Evolutionary conservation across 2,113 vertebrate genomes (phyloP).

Genomic region (Oryzias celebensis): DNA sequence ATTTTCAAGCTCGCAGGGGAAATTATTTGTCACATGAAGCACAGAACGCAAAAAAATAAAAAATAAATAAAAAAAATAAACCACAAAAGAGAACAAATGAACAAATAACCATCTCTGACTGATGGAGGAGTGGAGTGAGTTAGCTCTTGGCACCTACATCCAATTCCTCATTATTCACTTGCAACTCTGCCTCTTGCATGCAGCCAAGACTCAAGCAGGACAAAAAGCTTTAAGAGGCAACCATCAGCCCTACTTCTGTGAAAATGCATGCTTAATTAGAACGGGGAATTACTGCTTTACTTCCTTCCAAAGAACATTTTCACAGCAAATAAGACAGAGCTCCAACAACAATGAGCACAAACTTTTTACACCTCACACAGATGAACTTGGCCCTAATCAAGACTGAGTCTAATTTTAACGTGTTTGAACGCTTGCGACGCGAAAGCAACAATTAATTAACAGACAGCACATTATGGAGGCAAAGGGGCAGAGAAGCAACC

Average conservation of each 20-base stretch:
- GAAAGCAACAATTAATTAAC: slow-evolving; percentile 64
- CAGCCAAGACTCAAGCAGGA: slow-evolving; percentile 15
- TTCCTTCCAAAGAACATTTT: background rate
- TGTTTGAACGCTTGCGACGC: slow-evolving; percentile 17
- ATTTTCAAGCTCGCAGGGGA: slow-evolving; percentile 67
- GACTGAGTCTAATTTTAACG: slow-evolving; percentile 13
- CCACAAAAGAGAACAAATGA: slow-evolving; percentile 46
- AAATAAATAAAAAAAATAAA: slow-evolving; percentile 22
- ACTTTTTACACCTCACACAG: background rate
- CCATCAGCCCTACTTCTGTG: slow-evolving; percentile 22
- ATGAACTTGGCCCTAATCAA: slow-evolving; percentile 8
- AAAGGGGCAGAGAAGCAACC: slow-evolving; percentile 57
- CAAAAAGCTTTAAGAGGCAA: background rate
- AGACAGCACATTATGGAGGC: slow-evolving; percentile 63
- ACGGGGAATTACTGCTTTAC: slow-evolving; percentile 7
- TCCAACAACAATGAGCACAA: background rate
- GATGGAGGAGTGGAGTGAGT: slow-evolving; percentile 56
- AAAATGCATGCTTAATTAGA: slow-evolving; percentile 28
- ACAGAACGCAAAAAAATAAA: slow-evolving; percentile 42
- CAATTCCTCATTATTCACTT: slow-evolving; percentile 50
- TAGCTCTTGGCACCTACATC: slow-evolving; percentile 38
- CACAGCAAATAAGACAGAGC: too few species aligned
- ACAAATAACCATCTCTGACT: slow-evolving; percentile 57
- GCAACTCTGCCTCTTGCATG: slow-evolving; percentile 24
- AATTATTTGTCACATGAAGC: slow-evolving; percentile 68